phyloP scores from a whole-genome alignment of 2,113 vertebrate species.

The Aepyceros melampus region DNA sequence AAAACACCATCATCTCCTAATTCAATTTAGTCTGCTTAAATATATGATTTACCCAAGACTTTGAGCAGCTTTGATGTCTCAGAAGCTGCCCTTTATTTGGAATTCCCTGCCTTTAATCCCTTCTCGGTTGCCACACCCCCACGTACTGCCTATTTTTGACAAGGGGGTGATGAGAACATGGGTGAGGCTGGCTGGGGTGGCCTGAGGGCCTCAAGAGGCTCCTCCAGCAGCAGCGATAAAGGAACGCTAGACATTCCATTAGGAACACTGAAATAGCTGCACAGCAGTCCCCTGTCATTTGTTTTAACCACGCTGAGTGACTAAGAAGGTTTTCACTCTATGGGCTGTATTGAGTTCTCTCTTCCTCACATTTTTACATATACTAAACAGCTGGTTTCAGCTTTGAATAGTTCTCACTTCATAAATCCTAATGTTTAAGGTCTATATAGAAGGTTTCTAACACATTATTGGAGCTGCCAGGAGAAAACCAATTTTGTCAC shows the following conservation, averaged over 20 bases:
- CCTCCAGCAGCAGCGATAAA: not conserved
- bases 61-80: not conserved
- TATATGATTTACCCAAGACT: not conserved
- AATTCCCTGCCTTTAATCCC: not conserved
- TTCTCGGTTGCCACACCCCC: not conserved
- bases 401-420: not conserved
- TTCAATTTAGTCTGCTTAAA: slow-evolving; percentile 1
- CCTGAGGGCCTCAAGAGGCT: not conserved
- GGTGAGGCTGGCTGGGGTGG: not conserved
- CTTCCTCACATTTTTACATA: not conserved
- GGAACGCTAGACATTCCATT: slow-evolving; percentile 20
- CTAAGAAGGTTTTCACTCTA: not conserved
- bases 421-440: not conserved
- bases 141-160: not conserved
- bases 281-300: not conserved
- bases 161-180: not conserved
- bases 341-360: not conserved
- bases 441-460: not conserved
- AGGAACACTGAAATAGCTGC: not conserved
- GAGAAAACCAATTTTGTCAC: not conserved
- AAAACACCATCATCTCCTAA: not conserved
- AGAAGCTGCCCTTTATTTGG: slow-evolving; percentile 20
- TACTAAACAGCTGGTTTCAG: not conserved
- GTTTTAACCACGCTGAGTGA: not conserved
- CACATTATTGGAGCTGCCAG: not conserved